Conservation (phyloP, 2,113 vertebrate species). For the Cyprinodon brontotheroides region DNA sequence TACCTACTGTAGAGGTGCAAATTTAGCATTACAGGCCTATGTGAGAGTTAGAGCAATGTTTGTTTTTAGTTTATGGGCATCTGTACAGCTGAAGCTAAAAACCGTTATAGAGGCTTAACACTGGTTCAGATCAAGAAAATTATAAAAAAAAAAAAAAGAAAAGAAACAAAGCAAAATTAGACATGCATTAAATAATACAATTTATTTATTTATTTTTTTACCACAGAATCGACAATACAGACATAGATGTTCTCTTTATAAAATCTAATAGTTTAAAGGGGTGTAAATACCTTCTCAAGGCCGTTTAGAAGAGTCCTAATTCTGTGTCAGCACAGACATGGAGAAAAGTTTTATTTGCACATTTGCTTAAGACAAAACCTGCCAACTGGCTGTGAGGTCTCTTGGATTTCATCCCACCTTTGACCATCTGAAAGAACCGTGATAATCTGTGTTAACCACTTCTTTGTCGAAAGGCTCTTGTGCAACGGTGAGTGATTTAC, state of each 20-base stretch:
- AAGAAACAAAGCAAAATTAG: background rate
- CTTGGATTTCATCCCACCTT: slow-evolving; percentile 42
- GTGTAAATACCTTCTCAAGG: background rate
- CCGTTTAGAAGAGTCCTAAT: background rate
- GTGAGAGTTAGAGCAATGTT: slow-evolving; percentile 41
- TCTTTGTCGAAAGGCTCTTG: slow-evolving; percentile 43
- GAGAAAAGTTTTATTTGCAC: slow-evolving; percentile 40
- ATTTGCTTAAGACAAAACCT: slow-evolving; percentile 63
- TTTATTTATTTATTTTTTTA: background rate
- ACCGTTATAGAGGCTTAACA: slow-evolving; percentile 24
- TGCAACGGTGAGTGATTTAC: slow-evolving; percentile 48
- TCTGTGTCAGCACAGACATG: background rate
- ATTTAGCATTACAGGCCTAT: background rate
- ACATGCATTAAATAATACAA: background rate
- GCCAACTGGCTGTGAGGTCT: slow-evolving; percentile 47
- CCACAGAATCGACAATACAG: background rate
- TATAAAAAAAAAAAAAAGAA: background rate
- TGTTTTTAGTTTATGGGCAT: slow-evolving; percentile 62
- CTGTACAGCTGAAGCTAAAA: slow-evolving; percentile 34
- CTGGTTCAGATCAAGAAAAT: background rate
- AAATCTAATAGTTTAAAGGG: background rate
- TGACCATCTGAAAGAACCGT: slow-evolving; percentile 48
- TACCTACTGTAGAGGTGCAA: background rate
- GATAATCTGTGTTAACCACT: slow-evolving; percentile 49
- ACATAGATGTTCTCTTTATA: background rate